A percentile compares a stretch with the other conserved stretches of the same genome.
phyloP scores from a whole-genome alignment of 2,113 vertebrate genomes.

The Zosterops hypoxanthus region DNA sequence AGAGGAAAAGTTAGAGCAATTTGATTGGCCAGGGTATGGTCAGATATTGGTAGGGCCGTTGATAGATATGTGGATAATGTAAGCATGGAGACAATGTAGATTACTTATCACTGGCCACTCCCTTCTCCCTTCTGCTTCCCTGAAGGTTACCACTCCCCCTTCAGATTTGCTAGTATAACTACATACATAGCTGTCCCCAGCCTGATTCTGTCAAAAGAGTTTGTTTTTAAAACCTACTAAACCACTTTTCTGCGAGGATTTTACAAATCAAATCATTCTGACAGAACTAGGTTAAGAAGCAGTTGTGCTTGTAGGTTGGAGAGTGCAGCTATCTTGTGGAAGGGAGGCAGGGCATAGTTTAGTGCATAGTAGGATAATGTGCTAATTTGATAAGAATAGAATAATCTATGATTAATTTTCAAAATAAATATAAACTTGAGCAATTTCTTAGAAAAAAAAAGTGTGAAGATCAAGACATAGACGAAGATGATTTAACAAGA shows the following conservation, averaged over 20 bases:
- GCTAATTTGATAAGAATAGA: neutral
- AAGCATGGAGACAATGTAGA: neutral
- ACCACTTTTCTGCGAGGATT: neutral
- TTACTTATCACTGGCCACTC: neutral
- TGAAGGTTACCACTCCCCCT: neutral
- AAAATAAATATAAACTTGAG: neutral
- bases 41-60: neutral
- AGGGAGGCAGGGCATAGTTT: neutral
- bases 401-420: neutral
- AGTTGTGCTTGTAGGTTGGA: neutral
- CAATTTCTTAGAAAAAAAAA: neutral
- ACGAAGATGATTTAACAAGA: neutral
- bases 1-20: neutral
- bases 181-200: neutral
- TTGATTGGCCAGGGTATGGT: accelerated
- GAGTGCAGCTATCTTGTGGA: neutral
- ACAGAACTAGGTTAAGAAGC: slow-evolving; percentile 53
- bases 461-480: neutral
- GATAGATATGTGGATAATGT: neutral
- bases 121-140: neutral
- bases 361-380: neutral
- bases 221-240: slow-evolving; percentile 12
- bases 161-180: neutral
- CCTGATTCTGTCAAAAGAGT: slow-evolving; percentile 61
- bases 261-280: slow-evolving; percentile 43